These are phyloP conservation scores for Tonatia bakeri DNA, from an alignment of 2,113 vertebrate species.

Conservation along the genomic window DNA sequence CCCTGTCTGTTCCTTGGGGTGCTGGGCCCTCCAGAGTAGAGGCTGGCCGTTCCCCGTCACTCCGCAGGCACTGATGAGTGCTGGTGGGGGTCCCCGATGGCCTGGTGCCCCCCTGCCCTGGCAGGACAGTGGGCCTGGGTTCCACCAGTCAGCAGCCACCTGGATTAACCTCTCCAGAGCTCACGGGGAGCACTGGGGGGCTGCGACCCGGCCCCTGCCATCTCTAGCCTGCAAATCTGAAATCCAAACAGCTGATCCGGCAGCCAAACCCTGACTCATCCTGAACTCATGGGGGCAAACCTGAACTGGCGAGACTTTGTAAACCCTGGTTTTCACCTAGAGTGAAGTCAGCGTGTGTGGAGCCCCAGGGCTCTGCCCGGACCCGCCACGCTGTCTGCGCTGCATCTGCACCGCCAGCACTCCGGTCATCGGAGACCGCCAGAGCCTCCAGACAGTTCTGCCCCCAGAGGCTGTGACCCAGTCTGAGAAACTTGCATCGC, in stretches of 20 bases:
- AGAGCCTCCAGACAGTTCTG: not conserved
- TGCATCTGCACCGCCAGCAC: accelerated
- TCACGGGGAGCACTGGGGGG: not conserved
- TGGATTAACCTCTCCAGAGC: not conserved
- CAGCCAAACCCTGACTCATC: not conserved
- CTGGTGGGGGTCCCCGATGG: too few species aligned
- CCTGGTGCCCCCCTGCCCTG: accelerated
- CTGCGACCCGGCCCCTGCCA: not conserved
- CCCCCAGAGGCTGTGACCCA: not conserved
- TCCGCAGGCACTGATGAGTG: not conserved
- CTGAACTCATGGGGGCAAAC: not conserved
- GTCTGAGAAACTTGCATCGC: accelerated
- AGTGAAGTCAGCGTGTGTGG: not conserved
- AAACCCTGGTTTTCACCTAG: not conserved
- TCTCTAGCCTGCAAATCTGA: not conserved
- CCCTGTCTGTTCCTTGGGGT: too few species aligned
- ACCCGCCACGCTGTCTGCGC: accelerated
- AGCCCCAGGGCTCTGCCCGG: not conserved
- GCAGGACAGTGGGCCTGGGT: not conserved
- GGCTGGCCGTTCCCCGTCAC: not conserved
- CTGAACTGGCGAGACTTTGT: not conserved
- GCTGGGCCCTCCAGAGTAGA: accelerated
- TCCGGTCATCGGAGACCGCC: not conserved
- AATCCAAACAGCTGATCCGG: not conserved
- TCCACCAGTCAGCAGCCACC: too few species aligned